Evolutionary conservation across 2,797 vertebrate species (phyloP).

Genomic region (Neosalanx taihuensis): DNA sequence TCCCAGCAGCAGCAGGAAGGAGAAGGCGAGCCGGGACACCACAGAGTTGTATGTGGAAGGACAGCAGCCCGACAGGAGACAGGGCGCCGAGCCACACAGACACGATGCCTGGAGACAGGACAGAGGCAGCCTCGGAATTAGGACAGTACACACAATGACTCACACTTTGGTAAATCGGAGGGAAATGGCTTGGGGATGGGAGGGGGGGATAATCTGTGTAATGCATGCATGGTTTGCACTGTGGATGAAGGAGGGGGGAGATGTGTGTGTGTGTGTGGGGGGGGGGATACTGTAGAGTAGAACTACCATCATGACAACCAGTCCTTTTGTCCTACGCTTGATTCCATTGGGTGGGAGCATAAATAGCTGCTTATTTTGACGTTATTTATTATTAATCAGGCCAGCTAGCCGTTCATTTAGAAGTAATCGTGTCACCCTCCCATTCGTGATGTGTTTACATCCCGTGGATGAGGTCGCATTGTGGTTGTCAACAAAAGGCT

Average conservation of each 20-base stretch:
- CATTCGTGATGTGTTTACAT: not conserved
- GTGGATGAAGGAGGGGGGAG: slow-evolving; percentile 7
- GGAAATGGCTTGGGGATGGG: slow-evolving; percentile 14
- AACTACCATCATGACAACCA: slow-evolving; percentile 34
- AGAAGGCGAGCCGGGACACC: slow-evolving; percentile 84
- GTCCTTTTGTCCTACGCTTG: not conserved
- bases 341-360: not conserved
- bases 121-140: slow-evolving; percentile 15
- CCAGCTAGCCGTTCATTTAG: not conserved
- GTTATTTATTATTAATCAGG: not conserved
- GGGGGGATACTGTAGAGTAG: not conserved
- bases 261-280: no score
- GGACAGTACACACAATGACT: slow-evolving; percentile 15
- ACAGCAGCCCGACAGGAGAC: slow-evolving; percentile 88
- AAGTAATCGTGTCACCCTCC: not conserved
- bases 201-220: slow-evolving; percentile 36
- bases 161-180: slow-evolving; percentile 14
- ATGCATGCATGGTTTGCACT: slow-evolving; percentile 35
- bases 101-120: slow-evolving; percentile 80
- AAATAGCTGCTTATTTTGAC: slow-evolving; percentile 2
- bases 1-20: slow-evolving; percentile 85
- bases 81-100: slow-evolving; percentile 89
- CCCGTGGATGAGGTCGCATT: not conserved
- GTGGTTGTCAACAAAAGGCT: not conserved
- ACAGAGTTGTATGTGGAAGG: slow-evolving; percentile 89